A percentile compares a stretch with the other conserved stretches of the same genome.
phyloP scores from a whole-genome alignment of 1,140 invertebrate genomes.

The Drosophila bocki region DNA sequence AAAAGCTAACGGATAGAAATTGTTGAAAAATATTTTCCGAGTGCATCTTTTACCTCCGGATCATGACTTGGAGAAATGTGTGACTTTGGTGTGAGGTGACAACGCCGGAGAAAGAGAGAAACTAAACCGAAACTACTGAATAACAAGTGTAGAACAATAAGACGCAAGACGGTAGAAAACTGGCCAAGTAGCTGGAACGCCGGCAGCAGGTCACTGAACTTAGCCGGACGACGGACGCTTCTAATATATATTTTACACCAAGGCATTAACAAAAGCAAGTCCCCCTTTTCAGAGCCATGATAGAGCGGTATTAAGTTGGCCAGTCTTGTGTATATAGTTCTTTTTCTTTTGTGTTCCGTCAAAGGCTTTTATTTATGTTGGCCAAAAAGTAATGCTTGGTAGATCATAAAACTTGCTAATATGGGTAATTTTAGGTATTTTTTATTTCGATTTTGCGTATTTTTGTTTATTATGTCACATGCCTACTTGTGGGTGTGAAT shows the following conservation, averaged over 20 bases:
- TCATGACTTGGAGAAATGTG: constrained; percentile 67
- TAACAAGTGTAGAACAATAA: constrained; percentile 69
- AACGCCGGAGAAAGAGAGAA: constrained; percentile 45
- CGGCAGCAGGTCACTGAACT: constrained; percentile 58
- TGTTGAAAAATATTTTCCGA: constrained; percentile 2
- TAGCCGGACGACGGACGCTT: constrained; percentile 2
- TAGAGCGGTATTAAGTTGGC: constrained; percentile 25
- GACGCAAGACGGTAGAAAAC: constrained; percentile 44
- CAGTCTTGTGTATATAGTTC: constrained; percentile 12
- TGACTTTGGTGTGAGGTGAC: constrained; percentile 59
- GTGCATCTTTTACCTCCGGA: constrained; percentile 40
- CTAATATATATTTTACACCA: constrained; percentile 41
- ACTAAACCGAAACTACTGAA: constrained; percentile 56
- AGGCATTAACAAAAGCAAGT: constrained; percentile 35
- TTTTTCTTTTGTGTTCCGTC: not conserved
- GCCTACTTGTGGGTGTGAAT: constrained; percentile 14
- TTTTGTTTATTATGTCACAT: constrained; percentile 37
- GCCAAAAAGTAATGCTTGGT: constrained; percentile 17
- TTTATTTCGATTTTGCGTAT: not conserved
- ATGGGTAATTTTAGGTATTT: constrained; percentile 29
- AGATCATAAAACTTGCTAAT: constrained; percentile 48
- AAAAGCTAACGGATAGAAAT: not conserved
- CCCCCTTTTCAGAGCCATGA: constrained; percentile 8
- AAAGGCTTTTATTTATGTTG: constrained; percentile 44
- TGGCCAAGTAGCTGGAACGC: constrained; percentile 56